Evolutionary conservation across 1,140 invertebrate genomes (phyloP), one percentile per base, ranked within the genome.

Genomic region (Leptinotarsa defecta): DNA sequence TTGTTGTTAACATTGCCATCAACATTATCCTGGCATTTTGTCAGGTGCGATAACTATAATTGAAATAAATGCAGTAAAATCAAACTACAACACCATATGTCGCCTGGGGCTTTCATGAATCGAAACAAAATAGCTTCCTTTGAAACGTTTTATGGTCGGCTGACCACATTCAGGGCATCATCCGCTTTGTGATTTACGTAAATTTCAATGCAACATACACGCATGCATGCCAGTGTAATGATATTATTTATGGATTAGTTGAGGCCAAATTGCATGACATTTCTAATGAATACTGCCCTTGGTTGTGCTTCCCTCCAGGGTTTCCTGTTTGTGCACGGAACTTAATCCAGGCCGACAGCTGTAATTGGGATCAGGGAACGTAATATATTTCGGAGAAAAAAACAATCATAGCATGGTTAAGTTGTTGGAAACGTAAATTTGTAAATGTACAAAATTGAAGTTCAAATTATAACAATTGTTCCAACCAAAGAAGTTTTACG

Each of bases 51-150:
- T 43, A 11, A 43, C 8, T 43, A 43, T 43, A 57, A 57, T 19
- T 57, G 52, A 57, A 57, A 57, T 57, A 15, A 57, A 57, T 57
- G 15, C 52, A 57, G 52, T 57, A 57, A 43, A 43, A 43, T n/a
- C 15, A 57, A 57, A 57, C n/a, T 57, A 57, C 52, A 57, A 43
- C 34, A 43, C 34, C 17, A 57, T 15, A 57, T 57, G 52, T 19
- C 52, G 52, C 52, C 52, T 15, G 52, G 17, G 6, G n/a, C 15
- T 0, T 17, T 1, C 15, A 57, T 19, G 15, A 57, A 57, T 13
- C n/a, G 15, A 57, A 57, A 57, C 52, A 57, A n/a, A 57, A 57
- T 15, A 57, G 52, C 52, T 57, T 57, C 52, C 52, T 57, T 57
- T 57, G 15, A 57, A 5, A 15, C 13, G n/a, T 57, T 57, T 57